Base-by-base conservation (phyloP, 2,797 vertebrate genomes). In the Enteromius argenteus region DNA sequence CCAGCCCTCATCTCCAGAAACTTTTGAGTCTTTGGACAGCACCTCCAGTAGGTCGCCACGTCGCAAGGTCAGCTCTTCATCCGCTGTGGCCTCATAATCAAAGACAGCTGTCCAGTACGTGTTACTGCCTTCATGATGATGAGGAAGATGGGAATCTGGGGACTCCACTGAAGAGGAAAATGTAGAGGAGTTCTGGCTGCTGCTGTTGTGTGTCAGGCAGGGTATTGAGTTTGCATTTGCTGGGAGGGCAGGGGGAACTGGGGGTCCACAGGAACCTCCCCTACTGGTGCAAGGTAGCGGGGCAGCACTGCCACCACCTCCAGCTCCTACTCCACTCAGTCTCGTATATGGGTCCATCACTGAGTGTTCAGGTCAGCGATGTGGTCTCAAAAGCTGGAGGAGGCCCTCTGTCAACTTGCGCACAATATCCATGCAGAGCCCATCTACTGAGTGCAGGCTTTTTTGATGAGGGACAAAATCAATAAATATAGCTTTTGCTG, bases 1-100 rank as follows among this genome's bases (percentile, higher is more conserved):
- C 97, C 97, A 98, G 62, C 97, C 97, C 91, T 98, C 97, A 10
- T 98, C 97, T 80, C 97, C 97, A 1, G 97, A 98, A 71, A 98
- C 96, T 53, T 95, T 96, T 42, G 96, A 96, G 94, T 97, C 97
- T 92, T 97, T 96, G 62, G 97, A 98, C 56, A 98, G 96, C 85
- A 98, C 96, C 93, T 97, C 96, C 10, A 98, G 95, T 39, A 96
- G 91, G 90, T 98, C 97, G 6, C 97, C 97, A 0, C 96, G 94
- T 51, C 94, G 93, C 87, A 98, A 93, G 35, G 96, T 97, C 85
- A 98, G 91, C 91, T 98, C 97, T 92, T 98, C 97, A 0, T 97
- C 97, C 0, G 95, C 96, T 0, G 95, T 95, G 27, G 97, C 97
- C 91, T 98, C 97, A 27, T 98, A 98, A 91, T 97, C 97, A 23